Base-by-base conservation (phyloP, 2,797 vertebrate species). In the Clarias platycephalus region DNA sequence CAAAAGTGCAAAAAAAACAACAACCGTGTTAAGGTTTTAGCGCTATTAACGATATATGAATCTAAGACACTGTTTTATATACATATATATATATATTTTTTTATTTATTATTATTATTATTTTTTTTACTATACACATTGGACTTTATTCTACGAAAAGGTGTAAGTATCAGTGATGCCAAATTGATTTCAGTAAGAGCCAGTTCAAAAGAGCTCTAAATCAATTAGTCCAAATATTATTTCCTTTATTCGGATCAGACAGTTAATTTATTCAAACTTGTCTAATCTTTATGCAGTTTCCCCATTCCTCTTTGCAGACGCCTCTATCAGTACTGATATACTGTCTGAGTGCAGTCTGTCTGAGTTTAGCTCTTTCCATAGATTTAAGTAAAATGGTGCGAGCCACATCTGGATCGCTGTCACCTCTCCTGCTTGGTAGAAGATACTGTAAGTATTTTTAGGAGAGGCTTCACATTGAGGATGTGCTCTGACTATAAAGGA, bases 321-420 rank as follows among this genome's bases (percentile, higher is more conserved):
- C 90, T 91, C 94, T 97, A 98, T 98, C 97, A 95, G 92, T 89
- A 89, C 93, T 93, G 96, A 96, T 96, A 97, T 91, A 91, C 94
- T 94, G 96, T 97, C 96, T 97, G 95, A 62, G 74, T 96, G 95
- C 78, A 80, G 81, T 68, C 67, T 81, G 83, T 79, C 81, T 80
- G 49, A 80, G 80, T 88, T 24, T 49, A 26, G 44, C 62, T 66
- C n/a, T 60, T 40, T 55, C 24, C 55, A 44, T 49, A 28, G 9
- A 80, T 40, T 64, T n/a, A 22, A 55, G 13, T 24, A 7, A 68
- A 84, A 67, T 18, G 20, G 26, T 75, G 40, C 71, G 71, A 66
- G 26, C 24, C 13, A 68, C 63, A 78, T 83, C 53, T 58, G 53
- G 63, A 58, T 20, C 70, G n/a, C 34, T 78, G 74, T 68, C 64